Conservation (phyloP, 1,140 invertebrate genomes). For the Tenebrio molitor region DNA sequence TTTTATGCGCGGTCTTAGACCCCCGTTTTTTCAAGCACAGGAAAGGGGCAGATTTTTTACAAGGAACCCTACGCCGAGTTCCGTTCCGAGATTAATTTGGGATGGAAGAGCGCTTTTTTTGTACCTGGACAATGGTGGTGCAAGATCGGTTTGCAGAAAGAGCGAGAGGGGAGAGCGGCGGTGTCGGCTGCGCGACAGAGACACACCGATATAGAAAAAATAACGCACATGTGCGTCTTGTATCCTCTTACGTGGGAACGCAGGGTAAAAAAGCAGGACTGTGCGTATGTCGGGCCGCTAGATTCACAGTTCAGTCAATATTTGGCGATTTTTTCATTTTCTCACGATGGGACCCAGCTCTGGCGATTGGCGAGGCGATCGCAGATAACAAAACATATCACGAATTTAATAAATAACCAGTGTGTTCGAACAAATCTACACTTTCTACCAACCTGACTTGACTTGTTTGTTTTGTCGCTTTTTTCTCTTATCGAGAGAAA, state of each 20-base stretch:
- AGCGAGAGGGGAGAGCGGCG: slow-evolving; percentile 20
- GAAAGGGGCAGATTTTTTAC: slow-evolving; percentile 65
- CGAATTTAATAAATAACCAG: too few species aligned
- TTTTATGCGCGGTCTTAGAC: slow-evolving; percentile 62
- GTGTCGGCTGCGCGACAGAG: background rate
- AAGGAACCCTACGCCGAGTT: slow-evolving; percentile 64
- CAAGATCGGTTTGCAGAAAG: slow-evolving; percentile 61
- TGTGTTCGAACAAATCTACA: too few species aligned
- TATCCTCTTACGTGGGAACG: slow-evolving; percentile 51
- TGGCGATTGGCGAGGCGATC: slow-evolving; percentile 27
- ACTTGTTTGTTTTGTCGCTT: too few species aligned
- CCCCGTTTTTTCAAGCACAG: slow-evolving; percentile 60
- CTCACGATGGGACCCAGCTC: slow-evolving; percentile 3
- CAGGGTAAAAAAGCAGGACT: slow-evolving; percentile 39
- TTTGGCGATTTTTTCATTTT: slow-evolving; percentile 31
- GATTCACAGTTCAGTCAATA: slow-evolving; percentile 52
- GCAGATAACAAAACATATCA: slow-evolving; percentile 33
- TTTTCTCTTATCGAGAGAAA: too few species aligned
- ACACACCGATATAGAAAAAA: slow-evolving; percentile 17
- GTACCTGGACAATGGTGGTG: slow-evolving; percentile 62
- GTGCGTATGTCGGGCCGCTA: slow-evolving; percentile 32
- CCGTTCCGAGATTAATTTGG: slow-evolving; percentile 64
- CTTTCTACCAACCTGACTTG: too few species aligned
- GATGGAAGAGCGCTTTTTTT: slow-evolving; percentile 60
- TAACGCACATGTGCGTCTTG: slow-evolving; percentile 51